phyloP scores from a whole-genome alignment of 2,113 vertebrate species.

The Jacana jacana region DNA sequence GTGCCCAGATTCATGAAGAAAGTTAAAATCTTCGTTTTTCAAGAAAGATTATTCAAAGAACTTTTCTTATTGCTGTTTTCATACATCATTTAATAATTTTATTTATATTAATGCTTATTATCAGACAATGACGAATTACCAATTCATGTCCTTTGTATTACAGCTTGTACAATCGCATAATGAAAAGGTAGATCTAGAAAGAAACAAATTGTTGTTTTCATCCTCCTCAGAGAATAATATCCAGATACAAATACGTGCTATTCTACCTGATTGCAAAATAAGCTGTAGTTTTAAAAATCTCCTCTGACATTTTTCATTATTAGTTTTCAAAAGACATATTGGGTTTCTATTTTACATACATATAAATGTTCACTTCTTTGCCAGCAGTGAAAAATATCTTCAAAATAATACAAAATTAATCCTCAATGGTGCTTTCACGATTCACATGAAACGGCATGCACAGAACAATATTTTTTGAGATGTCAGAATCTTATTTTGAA shows the following conservation, averaged over 20 bases:
- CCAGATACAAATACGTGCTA: neutral
- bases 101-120: neutral
- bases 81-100: neutral
- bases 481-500: slow-evolving; percentile 3
- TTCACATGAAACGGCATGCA: neutral
- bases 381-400: slow-evolving; percentile 26
- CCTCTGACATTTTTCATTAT: neutral
- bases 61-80: neutral
- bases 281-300: neutral
- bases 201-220: neutral
- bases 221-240: neutral
- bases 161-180: neutral
- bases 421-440: neutral
- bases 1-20: neutral
- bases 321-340: neutral
- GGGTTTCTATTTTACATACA: neutral
- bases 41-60: neutral
- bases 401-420: slow-evolving; percentile 45
- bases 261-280: neutral
- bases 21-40: neutral
- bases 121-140: neutral
- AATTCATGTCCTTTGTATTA: neutral
- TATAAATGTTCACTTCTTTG: neutral
- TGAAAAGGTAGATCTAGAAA: neutral
- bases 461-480: neutral